These are phyloP conservation scores for Pediacus dermestoides DNA, from an alignment of 2,888 invertebrate species.

Conservation along the genomic window DNA sequence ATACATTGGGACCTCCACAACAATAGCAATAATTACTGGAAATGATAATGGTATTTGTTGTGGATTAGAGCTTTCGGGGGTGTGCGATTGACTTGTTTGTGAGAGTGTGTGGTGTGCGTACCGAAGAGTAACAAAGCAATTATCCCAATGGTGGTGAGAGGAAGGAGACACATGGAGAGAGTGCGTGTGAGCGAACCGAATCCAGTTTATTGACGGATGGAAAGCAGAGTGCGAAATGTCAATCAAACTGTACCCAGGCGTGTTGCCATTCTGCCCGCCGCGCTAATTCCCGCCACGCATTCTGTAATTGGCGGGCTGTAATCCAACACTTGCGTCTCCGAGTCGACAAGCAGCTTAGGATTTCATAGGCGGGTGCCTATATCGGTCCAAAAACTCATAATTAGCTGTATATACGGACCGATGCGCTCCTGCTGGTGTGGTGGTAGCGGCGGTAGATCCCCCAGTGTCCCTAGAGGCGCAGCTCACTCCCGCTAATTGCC, in stretches of 20 bases:
- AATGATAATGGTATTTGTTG: constrained; percentile 30
- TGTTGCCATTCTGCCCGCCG: constrained; percentile 12
- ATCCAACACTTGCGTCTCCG: constrained; percentile 45
- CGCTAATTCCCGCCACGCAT: constrained; percentile 29
- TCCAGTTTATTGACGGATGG: constrained; percentile 1
- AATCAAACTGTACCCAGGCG: constrained; percentile 11
- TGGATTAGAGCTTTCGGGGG: constrained; percentile 26
- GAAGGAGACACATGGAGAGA: constrained; percentile 5
- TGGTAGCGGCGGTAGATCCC: constrained; percentile 29
- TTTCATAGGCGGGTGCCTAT: constrained; percentile 38
- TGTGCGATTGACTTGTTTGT: constrained; percentile 30
- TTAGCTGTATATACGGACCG: constrained; percentile 26
- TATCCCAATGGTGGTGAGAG: constrained; percentile 28
- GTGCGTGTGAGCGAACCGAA: neutral
- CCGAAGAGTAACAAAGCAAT: constrained; percentile 31
- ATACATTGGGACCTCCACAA: no score
- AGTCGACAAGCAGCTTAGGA: constrained; percentile 45
- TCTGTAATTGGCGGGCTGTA: constrained; percentile 47
- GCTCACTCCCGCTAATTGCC: constrained; percentile 39
- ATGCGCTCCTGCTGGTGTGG: no score
- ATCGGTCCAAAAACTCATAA: constrained; percentile 37
- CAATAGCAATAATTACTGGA: constrained; percentile 28
- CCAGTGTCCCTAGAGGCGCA: constrained; percentile 30
- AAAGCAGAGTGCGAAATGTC: constrained; percentile 16
- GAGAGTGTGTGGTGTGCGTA: constrained; percentile 20